These are phyloP conservation scores for Nerophis lumbriciformis DNA, from an alignment of 2,113 vertebrate species.

Conservation along the genomic window DNA sequence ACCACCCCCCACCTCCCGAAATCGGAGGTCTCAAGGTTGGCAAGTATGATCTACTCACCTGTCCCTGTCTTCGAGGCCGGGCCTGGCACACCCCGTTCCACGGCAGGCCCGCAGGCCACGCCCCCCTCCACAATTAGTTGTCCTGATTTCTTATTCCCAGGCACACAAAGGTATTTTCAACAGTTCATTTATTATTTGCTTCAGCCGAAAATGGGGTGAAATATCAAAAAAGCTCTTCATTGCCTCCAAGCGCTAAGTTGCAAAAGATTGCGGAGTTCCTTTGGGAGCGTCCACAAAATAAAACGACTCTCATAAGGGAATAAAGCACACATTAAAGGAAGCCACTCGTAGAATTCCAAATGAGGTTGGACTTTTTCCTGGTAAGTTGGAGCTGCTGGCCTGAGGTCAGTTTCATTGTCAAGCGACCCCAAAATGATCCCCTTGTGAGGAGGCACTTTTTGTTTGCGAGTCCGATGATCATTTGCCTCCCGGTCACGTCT, in stretches of 20 bases:
- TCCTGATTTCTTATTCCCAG: constrained; percentile 27
- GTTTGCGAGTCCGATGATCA: constrained; percentile 21
- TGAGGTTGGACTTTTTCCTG: neutral
- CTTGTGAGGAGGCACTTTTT: constrained; percentile 18
- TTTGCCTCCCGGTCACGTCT: constrained; percentile 13
- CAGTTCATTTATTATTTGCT: neutral
- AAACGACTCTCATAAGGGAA: neutral
- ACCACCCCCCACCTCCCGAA: no score
- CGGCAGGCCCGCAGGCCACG: no score
- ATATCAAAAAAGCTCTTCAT: constrained; percentile 14
- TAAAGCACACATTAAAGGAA: constrained; percentile 19
- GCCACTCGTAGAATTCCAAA: neutral
- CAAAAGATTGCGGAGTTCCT: constrained; percentile 5
- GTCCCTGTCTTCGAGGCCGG: no score
- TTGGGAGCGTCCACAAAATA: constrained; percentile 5
- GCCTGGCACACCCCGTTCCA: no score
- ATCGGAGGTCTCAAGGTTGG: no score
- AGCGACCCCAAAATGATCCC: constrained; percentile 35
- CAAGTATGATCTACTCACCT: no score
- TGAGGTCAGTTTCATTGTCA: constrained; percentile 1
- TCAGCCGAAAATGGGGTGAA: constrained; percentile 7
- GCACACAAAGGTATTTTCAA: constrained; percentile 10
- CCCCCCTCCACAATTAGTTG: constrained; percentile 21
- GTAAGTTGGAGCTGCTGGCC: neutral
- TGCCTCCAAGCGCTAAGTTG: neutral